Base-by-base conservation (phyloP, 2,888 invertebrate genomes). In the Empis livida region DNA sequence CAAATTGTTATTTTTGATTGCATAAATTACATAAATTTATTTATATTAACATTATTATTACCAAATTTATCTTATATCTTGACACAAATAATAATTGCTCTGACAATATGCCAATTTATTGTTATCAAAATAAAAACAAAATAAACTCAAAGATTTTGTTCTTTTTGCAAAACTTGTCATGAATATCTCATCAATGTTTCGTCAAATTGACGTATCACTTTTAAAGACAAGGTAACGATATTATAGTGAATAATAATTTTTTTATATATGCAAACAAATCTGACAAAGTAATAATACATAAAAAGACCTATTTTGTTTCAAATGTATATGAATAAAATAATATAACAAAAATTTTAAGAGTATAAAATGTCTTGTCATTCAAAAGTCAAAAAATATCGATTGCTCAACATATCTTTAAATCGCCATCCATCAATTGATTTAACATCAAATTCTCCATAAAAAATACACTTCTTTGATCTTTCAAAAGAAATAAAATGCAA, bases 351-450 rank as follows among this genome's bases (percentile, higher is more conserved):
- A 27, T 8, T 8, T 27, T 27, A 8, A 44, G n/a, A 44, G 41
- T 31, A 51, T 50, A 50, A n/a, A n/a, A n/a, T n/a, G n/a, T 50
- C 50, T 53, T 54, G 54, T 55, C 55, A 55, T 53, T 55, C 55
- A 55, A 51, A 53, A 27, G 52, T 55, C 47, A 41, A 40, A 37
- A 42, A 38, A 51, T 35, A 64, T 65, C 63, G 67, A 65, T 67
- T 64, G 63, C 60, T 58, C 55, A 60, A 60, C 60, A 61, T 59
- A 56, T 58, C 55, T 57, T 64, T 62, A 63, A 64, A 63, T 64
- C 65, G 61, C 59, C 65, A 67, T 67, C 66, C 62, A 67, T 67
- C 68, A 67, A 63, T 49, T 43, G 48, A 35, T 38, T 38, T 14
- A 14, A 10, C 14, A 16, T 16, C 10, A 38, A 38, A 38, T 38